Evolutionary conservation across 2,888 invertebrate species (phyloP), one percentile per base, ranked within the genome.

Genomic region (Orthosia gothica): DNA sequence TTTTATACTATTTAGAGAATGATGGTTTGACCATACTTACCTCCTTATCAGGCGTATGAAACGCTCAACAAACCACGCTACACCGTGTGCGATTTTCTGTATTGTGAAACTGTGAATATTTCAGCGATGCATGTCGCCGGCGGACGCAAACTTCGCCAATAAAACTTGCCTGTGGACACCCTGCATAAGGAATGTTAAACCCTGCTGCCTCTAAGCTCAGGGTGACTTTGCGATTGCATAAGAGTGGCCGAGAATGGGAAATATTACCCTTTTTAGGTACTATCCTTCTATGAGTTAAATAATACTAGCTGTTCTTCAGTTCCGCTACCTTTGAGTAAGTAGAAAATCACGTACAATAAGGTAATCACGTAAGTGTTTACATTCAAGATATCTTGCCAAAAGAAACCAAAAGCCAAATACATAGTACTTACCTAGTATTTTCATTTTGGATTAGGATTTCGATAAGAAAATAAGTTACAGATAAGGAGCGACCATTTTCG

Each of bases 81-180:
- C n/a, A 5, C 32, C 13, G 16, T 32, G n/a, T 20, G 11, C 47
- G 18, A 5, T 23, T 5, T 7, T 65, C 49, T 49, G 20, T 64
- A 49, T 18, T 9, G 18, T 40, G 15, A 23, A 40, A 23, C n/a
- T 52, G 26, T n/a, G 67, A 40, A 69, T 45, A 67, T 52, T 15
- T 50, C 50, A 18, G 5, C 23, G n/a, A 45, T 16, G 52, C 45
- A n/a, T 54, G 5, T 45, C 15, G 23, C 49, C 5, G 16, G 40
- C 15, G 68, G 12, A 45, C 23, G n/a, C 23, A 26, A 52, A 70
- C 52, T 70, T 70, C 50, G 15, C 11, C 52, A 45, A 23, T 70
- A 45, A n/a, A 70, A 70, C 68, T 70, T 68, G 45, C 7, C 68
- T n/a, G 40, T 23, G 52, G 45, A n/a, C 45, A n/a, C 2, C 5